Evolutionary conservation across 1,140 invertebrate species (phyloP).

Genomic region (Maconellicoccus hirsutus): DNA sequence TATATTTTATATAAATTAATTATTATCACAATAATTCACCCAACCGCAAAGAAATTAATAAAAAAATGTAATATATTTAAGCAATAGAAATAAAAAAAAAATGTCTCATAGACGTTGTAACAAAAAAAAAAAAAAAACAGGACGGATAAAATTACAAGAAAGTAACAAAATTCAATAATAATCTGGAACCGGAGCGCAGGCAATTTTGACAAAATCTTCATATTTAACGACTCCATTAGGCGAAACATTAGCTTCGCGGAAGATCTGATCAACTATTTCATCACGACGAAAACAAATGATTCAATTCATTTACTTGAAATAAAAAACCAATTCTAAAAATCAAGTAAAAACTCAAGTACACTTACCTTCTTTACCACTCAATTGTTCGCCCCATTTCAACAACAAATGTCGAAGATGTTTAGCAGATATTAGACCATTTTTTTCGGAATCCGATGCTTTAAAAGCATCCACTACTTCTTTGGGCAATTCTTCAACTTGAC

Average conservation of each 20-base stretch:
- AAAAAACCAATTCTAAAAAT: constrained; percentile 20
- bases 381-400: constrained; percentile 79
- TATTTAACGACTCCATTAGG: constrained; percentile 68
- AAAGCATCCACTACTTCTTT: constrained; percentile 85
- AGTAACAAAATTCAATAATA: constrained; percentile 55
- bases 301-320: constrained; percentile 19
- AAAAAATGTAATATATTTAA: not conserved
- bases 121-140: not conserved
- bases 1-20: not conserved
- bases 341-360: not conserved
- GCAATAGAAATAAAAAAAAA: not conserved
- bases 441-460: constrained; percentile 61
- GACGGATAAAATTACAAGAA: not conserved
- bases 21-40: not conserved
- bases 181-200: constrained; percentile 86
- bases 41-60: not conserved
- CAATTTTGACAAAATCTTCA: constrained; percentile 85
- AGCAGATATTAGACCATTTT: constrained; percentile 64
- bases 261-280: constrained; percentile 75
- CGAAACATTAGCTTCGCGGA: constrained; percentile 80
- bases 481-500: constrained; percentile 69
- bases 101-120: not conserved
- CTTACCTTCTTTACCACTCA: constrained; percentile 76
- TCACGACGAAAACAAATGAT: constrained; percentile 22
- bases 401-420: constrained; percentile 76